Evolutionary conservation across 2,797 vertebrate species (phyloP), one percentile per base, ranked within the genome.

Genomic region (Hydrolagus colliei): DNA sequence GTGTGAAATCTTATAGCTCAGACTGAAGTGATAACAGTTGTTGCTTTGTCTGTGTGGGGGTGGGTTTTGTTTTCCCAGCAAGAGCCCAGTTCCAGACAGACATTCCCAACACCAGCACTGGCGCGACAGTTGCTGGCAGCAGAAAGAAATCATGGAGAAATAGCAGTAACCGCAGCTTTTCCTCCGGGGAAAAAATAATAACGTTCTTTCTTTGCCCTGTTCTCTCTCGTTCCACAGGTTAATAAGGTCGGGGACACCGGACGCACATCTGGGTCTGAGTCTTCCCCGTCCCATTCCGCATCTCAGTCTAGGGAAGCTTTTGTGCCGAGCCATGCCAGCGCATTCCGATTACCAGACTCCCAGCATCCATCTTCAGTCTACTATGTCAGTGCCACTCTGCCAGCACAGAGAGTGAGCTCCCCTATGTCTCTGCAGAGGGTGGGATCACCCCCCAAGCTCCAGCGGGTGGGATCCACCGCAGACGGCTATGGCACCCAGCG

Each of bases 381-480:
- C 93, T 98, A 98, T 93, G 95, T 96, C 89, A 97, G 97, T 93
- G 96, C 96, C 91, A 98, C 97, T 87, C 94, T 99, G 91, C 97
- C 97, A 32, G 94, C 95, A 88, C 96, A 96, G 91, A 95, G 97
- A 86, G 95, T 96, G 91, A 96, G 96, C 90, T 97, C 97, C 87
- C 97, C 97, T 88, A 93, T 97, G 88, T 92, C 96, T 91, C 91
- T 91, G 92, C 93, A 93, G 93, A 92, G 92, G 84, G 91, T 96
- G 90, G 96, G 96, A 88, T 97, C 97, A 76, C 96, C 97, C 87
- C 95, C 93, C 89, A 98, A 98, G 94, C 96, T 97, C 89, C 96
- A 97, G 90, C 96, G 97, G 86, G 93, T 96, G 88, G 96, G 96
- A 89, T 96, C 97, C 67, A 91, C 94, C 87, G 94, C 96, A 0